phyloP scores from a whole-genome alignment of 2,888 invertebrate species.

The Pandemis corylana region DNA sequence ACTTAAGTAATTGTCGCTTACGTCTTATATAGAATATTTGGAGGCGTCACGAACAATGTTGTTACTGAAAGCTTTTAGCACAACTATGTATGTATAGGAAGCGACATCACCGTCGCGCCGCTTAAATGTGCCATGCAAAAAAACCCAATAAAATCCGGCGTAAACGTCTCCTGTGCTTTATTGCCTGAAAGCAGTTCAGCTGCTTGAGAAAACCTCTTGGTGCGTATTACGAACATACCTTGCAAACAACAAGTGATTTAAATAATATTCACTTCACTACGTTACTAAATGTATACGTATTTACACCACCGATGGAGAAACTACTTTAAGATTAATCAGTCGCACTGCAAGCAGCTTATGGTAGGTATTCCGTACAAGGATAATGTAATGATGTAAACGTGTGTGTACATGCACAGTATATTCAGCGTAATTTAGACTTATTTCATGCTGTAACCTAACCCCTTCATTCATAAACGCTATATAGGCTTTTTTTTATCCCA shows the following conservation, averaged over 20 bases:
- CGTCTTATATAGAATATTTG: constrained; percentile 1
- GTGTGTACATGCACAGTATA: background rate
- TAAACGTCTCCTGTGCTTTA: constrained; percentile 71
- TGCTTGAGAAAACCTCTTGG: constrained; percentile 57
- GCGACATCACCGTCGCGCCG: constrained; percentile 55
- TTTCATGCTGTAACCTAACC: background rate
- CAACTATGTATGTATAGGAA: constrained; percentile 45
- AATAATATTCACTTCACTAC: background rate
- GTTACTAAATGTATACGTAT: too few relatives aligned
- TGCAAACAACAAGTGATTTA: constrained; percentile 16
- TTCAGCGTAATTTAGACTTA: background rate
- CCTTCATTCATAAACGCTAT: too few relatives aligned
- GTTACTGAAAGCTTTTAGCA: constrained; percentile 52
- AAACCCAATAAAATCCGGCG: constrained; percentile 69
- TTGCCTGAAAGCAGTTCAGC: constrained; percentile 72
- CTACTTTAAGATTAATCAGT: too few relatives aligned
- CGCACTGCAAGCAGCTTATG: background rate
- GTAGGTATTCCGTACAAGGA: too few relatives aligned
- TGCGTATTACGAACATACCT: constrained; percentile 30
- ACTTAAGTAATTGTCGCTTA: constrained; percentile 23
- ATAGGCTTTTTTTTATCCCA: too few relatives aligned
- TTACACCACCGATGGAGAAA: too few relatives aligned
- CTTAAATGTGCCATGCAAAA: constrained; percentile 70
- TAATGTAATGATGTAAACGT: too few relatives aligned
- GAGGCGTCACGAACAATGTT: constrained; percentile 42